A percentile compares a stretch with the other conserved stretches of the same genome.
Conservation (phyloP, 2,797 vertebrate species). For the Chaenodraco wilsoni region DNA sequence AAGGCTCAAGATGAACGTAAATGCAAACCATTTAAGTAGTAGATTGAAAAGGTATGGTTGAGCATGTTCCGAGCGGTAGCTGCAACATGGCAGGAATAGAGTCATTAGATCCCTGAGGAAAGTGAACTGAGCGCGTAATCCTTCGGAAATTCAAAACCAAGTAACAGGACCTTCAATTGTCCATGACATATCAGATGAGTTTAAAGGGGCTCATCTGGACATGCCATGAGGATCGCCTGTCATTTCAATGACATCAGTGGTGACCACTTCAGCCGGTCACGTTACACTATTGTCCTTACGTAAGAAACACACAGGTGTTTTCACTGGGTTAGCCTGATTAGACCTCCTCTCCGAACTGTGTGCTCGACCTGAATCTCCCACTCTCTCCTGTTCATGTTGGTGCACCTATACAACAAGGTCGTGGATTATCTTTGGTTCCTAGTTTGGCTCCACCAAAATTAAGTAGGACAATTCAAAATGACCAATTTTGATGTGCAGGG, state of each 20-base stretch:
- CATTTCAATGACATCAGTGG: constrained; percentile 37
- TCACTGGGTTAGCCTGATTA: constrained; percentile 4
- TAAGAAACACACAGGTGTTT: background rate
- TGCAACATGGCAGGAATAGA: constrained; percentile 25
- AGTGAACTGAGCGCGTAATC: constrained; percentile 35
- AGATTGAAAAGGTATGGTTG: background rate
- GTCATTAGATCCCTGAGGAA: constrained; percentile 31
- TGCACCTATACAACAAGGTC: background rate
- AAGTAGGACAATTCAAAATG: background rate
- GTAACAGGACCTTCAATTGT: constrained; percentile 42
- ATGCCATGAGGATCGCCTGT: constrained; percentile 26
- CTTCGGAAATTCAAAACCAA: constrained; percentile 43
- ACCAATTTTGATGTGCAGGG: background rate
- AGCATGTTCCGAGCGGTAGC: constrained; percentile 15
- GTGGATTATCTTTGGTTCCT: background rate
- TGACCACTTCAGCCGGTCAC: constrained; percentile 9
- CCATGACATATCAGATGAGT: constrained; percentile 31
- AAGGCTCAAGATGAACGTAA: background rate
- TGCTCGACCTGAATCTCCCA: constrained; percentile 6
- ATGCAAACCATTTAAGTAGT: background rate
- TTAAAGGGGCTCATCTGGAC: constrained; percentile 30
- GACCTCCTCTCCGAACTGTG: background rate
- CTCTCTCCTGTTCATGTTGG: background rate
- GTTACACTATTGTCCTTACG: background rate
- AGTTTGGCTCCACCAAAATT: background rate